Conservation (phyloP, 2,113 vertebrate species). For the Pantherophis guttatus region DNA sequence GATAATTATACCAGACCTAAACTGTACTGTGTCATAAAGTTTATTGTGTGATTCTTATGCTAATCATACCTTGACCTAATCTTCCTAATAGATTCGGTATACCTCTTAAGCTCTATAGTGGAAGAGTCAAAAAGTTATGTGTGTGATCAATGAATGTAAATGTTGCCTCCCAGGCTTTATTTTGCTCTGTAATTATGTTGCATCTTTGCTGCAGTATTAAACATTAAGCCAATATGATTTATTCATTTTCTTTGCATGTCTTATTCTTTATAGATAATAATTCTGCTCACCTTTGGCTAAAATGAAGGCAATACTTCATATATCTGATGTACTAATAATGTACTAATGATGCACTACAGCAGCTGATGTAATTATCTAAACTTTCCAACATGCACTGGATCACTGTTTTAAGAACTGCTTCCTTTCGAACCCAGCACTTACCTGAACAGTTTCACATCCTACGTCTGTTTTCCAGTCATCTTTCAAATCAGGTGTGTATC, state of each 20-base stretch:
- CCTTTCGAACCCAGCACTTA: background rate
- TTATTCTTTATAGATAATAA: background rate
- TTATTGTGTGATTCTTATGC: background rate
- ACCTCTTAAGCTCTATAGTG: background rate
- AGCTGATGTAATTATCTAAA: background rate
- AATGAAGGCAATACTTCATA: background rate
- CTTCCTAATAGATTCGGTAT: background rate
- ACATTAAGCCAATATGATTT: background rate
- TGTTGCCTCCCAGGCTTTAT: background rate
- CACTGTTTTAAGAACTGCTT: background rate
- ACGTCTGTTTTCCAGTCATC: background rate
- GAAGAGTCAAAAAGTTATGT: background rate
- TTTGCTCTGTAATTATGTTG: background rate
- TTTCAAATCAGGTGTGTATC: constrained; percentile 9
- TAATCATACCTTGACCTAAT: background rate
- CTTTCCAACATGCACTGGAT: background rate
- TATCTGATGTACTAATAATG: background rate
- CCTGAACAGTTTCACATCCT: background rate
- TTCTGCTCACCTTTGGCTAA: background rate
- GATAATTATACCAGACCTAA: background rate
- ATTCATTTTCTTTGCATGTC: background rate
- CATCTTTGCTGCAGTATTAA: background rate
- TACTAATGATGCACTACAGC: background rate
- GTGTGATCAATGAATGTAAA: background rate
- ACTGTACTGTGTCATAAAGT: background rate